phyloP scores from a whole-genome alignment of 2,113 vertebrate species.

The Orthonyx spaldingii region DNA sequence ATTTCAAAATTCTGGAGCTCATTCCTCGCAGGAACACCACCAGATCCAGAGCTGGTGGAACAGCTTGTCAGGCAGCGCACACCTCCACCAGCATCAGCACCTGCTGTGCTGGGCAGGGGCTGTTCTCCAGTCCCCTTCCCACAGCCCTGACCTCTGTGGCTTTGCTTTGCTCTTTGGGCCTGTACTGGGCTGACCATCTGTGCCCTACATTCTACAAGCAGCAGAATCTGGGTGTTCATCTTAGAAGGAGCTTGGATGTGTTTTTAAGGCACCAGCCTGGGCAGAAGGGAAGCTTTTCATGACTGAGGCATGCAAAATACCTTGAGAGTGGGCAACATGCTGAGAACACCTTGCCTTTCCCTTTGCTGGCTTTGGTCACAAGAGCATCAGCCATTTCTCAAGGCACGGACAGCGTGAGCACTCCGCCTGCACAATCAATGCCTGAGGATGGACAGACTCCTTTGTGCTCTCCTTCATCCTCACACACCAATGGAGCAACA shows the following conservation, averaged over 20 bases:
- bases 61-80: background rate
- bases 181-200: background rate
- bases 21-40: background rate
- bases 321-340: background rate
- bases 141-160: background rate
- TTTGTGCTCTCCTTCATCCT: background rate
- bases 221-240: background rate
- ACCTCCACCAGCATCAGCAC: background rate
- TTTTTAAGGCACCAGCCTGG: background rate
- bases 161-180: background rate
- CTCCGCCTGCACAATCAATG: background rate
- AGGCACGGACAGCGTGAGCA: background rate
- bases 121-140: background rate
- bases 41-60: background rate
- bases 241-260: background rate
- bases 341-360: background rate
- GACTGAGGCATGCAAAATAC: background rate
- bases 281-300: background rate
- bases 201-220: background rate
- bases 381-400: background rate
- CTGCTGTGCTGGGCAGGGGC: background rate
- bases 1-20: conserved; percentile 4
- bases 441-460: background rate
- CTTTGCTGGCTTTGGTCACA: background rate
- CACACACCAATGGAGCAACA: background rate